Evolutionary conservation across 2,797 vertebrate genomes (phyloP), one percentile per base, ranked within the genome.

Genomic region (Percopsis omiscomaycus): DNA sequence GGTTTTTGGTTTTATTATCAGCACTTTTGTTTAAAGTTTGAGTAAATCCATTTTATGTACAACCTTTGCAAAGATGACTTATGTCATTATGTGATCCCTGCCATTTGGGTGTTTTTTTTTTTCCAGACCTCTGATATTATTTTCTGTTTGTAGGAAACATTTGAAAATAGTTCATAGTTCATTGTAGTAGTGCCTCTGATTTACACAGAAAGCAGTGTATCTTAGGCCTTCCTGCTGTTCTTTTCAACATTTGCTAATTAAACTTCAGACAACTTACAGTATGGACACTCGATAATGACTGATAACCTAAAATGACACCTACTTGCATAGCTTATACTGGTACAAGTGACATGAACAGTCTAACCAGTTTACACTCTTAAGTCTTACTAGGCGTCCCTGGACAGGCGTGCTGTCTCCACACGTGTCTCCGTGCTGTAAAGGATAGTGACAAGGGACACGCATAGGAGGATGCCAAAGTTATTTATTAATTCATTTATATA

Each of bases 321-420:
- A 66, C 60, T 14, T 66, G 54, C 8, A 32, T 71, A 66, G 55
- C 30, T 11, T 2, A 56, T 56, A 61, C 49, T 15, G 11, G 60
- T 73, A 57, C 68, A 28, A 80, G 59, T 63, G 66, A 11, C 61
- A 15, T 73, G 70, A 75, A 71, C 32, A 73, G 68, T 76, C 54
- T 9, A 83, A 64, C 72, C 71, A 75, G 73, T 82, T 82, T 88
- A 81, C 85, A 90, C 89, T 89, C 82, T 83, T 68, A 86, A 91
- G 88, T 92, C 91, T 92, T 92, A 92, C 68, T n/a, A 55, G 2
- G 79, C 68, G 54, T 78, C 78, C 79, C 69, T 69, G 74, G 68
- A 71, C 69, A 76, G 79, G 37, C 70, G 76, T 73, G 70, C 53
- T 61, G 59, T 77, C 82, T 77, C 66, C 63, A 59, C 73, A 66